Evolutionary conservation across 2,888 invertebrate genomes (phyloP).

Genomic region (Neocrepidodera transversa): DNA sequence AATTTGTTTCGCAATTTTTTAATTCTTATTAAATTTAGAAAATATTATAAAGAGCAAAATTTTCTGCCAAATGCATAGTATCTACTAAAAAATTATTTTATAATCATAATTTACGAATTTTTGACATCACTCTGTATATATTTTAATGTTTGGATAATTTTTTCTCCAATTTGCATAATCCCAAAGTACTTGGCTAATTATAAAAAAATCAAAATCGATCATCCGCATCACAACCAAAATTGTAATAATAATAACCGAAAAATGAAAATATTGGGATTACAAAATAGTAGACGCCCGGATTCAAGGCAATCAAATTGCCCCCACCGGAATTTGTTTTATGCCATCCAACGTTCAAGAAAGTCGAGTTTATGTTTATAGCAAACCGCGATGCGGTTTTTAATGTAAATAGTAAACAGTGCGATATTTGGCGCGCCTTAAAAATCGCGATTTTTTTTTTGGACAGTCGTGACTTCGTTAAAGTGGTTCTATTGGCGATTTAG

Average conservation of each 20-base stretch:
- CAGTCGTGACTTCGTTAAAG: slow-evolving; percentile 5
- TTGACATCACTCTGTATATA: too few species aligned
- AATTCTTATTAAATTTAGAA: too few species aligned
- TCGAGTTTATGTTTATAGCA: slow-evolving; percentile 8
- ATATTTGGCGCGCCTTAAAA: not conserved
- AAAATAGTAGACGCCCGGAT: slow-evolving; percentile 11
- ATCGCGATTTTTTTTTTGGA: slow-evolving; percentile 5
- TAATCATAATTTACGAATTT: too few species aligned
- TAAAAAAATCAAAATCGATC: too few species aligned
- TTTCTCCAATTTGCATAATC: too few species aligned
- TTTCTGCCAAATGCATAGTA: too few species aligned
- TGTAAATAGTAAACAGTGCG: slow-evolving; percentile 11
- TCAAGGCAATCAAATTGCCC: slow-evolving; percentile 26
- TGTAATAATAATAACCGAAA: slow-evolving; percentile 7
- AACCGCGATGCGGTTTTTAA: slow-evolving; percentile 20
- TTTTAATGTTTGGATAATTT: too few species aligned
- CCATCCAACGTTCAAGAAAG: slow-evolving; percentile 3
- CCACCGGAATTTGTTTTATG: slow-evolving; percentile 17
- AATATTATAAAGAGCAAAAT: too few species aligned
- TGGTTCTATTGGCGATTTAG: slow-evolving; percentile 4
- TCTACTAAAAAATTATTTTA: too few species aligned
- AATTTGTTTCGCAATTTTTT: too few species aligned
- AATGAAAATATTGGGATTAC: slow-evolving; percentile 1
- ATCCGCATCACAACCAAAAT: not conserved
- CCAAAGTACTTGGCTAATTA: too few species aligned